These are phyloP conservation scores for Nymphicus hollandicus DNA, from an alignment of 2,113 vertebrate genomes.

Conservation along the genomic window DNA sequence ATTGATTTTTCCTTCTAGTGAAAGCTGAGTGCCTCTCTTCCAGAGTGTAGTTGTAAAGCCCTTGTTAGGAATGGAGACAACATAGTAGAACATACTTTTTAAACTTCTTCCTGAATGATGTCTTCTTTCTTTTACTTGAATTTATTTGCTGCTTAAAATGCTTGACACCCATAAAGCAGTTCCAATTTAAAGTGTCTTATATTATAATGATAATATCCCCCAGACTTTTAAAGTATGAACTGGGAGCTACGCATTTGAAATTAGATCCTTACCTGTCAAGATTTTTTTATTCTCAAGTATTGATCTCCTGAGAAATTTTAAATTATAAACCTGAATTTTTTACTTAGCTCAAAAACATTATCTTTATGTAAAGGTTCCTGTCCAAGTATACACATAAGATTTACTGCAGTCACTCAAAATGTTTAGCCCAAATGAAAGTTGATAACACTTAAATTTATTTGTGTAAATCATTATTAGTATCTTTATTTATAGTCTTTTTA, in stretches of 20 bases:
- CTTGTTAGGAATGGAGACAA: background rate
- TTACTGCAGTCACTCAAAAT: background rate
- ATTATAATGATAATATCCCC: background rate
- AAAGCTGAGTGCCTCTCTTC: background rate
- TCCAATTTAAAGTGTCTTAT: background rate
- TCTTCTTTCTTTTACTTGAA: background rate
- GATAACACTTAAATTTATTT: background rate
- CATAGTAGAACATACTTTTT: background rate
- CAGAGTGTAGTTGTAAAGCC: background rate
- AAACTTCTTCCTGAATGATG: background rate
- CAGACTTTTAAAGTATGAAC: background rate
- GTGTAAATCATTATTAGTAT: background rate
- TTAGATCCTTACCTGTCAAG: background rate
- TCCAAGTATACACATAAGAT: background rate
- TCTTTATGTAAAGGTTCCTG: background rate
- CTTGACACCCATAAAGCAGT: background rate
- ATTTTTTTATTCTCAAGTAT: background rate
- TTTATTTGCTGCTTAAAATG: background rate
- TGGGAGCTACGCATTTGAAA: background rate
- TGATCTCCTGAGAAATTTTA: background rate
- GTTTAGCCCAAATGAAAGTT: background rate
- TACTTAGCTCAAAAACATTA: background rate
- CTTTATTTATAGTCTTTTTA: constrained; percentile 5
- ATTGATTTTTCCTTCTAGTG: background rate
- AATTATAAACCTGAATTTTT: background rate